These are phyloP conservation scores for Adelosebastes latens DNA, from an alignment of 2,797 vertebrate genomes.

Conservation along the genomic window DNA sequence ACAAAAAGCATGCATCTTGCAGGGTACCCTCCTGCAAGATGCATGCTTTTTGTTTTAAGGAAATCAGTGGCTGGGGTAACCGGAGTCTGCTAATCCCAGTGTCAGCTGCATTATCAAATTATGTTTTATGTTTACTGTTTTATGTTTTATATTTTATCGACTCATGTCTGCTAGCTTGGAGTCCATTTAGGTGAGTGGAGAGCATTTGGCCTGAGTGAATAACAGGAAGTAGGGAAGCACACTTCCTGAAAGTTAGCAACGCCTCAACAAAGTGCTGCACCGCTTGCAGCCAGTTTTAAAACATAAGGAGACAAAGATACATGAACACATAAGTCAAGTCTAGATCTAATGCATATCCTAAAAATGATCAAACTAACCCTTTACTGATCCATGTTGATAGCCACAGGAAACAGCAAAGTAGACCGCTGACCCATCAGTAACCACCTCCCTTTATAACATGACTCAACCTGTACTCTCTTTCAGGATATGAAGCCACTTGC, in stretches of 20 bases:
- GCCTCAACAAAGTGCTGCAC: slow-evolving; percentile 1
- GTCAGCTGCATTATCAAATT: slow-evolving; percentile 18
- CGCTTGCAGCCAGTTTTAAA: not conserved
- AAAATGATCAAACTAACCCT: not conserved
- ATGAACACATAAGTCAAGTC: not conserved
- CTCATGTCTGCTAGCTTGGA: slow-evolving; percentile 11
- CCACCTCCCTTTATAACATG: slow-evolving; percentile 3
- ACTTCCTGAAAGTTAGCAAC: slow-evolving; percentile 29
- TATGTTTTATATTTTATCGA: not conserved
- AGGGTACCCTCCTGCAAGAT: not conserved
- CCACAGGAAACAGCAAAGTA: not conserved
- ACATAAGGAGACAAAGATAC: not conserved
- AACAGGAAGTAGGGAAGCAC: slow-evolving; percentile 37
- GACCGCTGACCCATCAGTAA: not conserved
- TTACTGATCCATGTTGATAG: not conserved
- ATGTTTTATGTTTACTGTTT: not conserved
- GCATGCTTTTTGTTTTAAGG: too few relatives aligned
- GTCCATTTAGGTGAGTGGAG: slow-evolving; percentile 14
- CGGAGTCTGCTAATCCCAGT: not conserved
- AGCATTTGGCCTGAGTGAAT: slow-evolving; percentile 20
- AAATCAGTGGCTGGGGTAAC: not conserved
- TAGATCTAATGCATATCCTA: not conserved
- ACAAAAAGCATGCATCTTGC: not conserved
- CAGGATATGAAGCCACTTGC: slow-evolving; percentile 24
- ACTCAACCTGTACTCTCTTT: slow-evolving; percentile 11